A percentile compares a stretch with the other conserved stretches of the same genome.
Evolutionary conservation across 1,140 invertebrate genomes (phyloP).

Genomic region (Cydia splendana): DNA sequence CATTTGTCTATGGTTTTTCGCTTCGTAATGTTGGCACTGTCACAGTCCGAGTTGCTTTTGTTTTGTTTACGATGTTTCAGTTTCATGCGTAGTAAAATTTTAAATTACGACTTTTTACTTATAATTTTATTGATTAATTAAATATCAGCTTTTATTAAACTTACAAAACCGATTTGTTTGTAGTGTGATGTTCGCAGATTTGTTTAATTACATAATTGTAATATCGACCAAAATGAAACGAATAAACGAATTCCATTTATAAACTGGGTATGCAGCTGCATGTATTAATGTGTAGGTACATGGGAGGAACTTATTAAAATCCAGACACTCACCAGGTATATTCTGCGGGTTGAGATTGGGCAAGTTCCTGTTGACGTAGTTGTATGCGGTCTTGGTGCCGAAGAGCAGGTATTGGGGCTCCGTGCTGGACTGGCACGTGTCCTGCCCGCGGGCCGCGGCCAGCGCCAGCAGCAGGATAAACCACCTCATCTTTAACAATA

Average conservation of each 20-base stretch:
- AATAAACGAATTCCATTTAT: no score
- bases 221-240: no score
- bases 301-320: no score
- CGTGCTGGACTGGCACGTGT: conserved; percentile 81
- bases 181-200: no score
- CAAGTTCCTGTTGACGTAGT: conserved; percentile 76
- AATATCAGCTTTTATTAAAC: no score
- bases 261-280: no score
- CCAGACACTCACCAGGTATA: conserved; percentile 77
- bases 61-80: background rate
- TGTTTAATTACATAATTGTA: no score
- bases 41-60: background rate
- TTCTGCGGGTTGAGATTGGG: conserved; percentile 75
- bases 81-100: background rate
- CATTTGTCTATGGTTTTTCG: conserved; percentile 6
- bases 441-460: conserved; percentile 53
- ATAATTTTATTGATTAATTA: no score
- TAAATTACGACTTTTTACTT: no score
- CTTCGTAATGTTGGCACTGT: conserved; percentile 11
- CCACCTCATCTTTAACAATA: conserved; percentile 45
- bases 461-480: conserved; percentile 39
- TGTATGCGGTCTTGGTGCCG: conserved; percentile 84
- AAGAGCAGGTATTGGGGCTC: conserved; percentile 82
- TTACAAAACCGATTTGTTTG: no score
- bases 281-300: no score